Conservation (phyloP, 2,888 invertebrate genomes). For the Patella depressa region DNA sequence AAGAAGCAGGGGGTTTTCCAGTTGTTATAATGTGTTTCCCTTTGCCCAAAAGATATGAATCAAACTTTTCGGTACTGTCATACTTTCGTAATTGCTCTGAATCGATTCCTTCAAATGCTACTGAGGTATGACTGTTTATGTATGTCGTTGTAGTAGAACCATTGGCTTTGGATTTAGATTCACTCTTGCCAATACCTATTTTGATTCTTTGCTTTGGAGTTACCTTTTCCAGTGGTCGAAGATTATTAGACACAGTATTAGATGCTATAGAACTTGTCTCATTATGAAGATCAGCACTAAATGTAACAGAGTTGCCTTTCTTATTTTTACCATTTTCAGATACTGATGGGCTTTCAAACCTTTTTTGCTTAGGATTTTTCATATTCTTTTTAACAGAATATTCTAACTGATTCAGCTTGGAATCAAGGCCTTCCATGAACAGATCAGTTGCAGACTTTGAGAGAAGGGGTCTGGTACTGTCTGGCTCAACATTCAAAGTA, state of each 20-base stretch:
- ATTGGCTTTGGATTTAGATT: background rate
- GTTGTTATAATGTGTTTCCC: background rate
- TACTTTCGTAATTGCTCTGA: background rate
- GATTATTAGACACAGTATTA: conserved; percentile 12
- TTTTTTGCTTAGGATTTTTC: background rate
- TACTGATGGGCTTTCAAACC: background rate
- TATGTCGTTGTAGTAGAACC: background rate
- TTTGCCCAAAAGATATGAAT: background rate
- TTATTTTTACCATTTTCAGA: background rate
- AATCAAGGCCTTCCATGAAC: conserved; percentile 56
- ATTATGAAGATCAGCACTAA: background rate
- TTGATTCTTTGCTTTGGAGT: conserved; percentile 27
- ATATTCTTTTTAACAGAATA: conserved; percentile 50
- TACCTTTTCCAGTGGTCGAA: conserved; percentile 28
- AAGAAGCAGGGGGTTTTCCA: background rate
- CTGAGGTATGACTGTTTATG: background rate
- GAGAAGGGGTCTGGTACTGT: conserved; percentile 15
- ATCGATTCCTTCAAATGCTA: background rate
- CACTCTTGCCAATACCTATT: conserved; percentile 11
- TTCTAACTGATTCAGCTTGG: conserved; percentile 49
- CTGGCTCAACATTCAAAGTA: conserved; percentile 35
- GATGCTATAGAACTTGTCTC: background rate
- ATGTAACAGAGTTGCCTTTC: background rate
- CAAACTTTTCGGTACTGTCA: background rate
- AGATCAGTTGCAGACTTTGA: conserved; percentile 55